phyloP scores from a whole-genome alignment of 2,113 vertebrate genomes.

The Barnardius zonarius region DNA sequence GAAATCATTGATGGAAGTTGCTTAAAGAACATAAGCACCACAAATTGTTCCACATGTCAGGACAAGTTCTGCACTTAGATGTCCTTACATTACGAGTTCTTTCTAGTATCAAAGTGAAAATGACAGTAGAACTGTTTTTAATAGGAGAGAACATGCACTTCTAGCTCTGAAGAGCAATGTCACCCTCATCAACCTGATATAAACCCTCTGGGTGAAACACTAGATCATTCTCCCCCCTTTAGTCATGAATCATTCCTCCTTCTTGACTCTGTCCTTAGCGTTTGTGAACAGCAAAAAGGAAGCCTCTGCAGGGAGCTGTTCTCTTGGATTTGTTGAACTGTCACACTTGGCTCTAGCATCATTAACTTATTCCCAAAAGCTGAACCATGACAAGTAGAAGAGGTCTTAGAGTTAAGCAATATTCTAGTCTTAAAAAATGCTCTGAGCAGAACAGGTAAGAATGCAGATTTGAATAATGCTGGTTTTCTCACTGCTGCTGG shows the following conservation, averaged over 20 bases:
- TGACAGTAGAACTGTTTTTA: not conserved
- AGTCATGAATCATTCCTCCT: not conserved
- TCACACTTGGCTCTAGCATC: not conserved
- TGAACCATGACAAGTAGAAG: not conserved
- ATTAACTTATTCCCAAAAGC: not conserved
- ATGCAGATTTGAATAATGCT: not conserved
- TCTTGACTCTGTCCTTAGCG: not conserved
- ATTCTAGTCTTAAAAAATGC: not conserved
- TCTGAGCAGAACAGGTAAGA: not conserved
- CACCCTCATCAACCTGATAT: not conserved
- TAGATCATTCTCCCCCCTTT: not conserved
- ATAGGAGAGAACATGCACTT: not conserved
- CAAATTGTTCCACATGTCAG: not conserved
- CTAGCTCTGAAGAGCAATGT: not conserved
- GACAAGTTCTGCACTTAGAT: not conserved
- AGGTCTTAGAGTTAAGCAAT: not conserved
- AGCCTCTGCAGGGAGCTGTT: not conserved
- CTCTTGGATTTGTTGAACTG: not conserved
- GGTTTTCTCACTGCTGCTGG: not conserved
- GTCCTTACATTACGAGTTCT: not conserved
- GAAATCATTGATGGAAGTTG: not conserved
- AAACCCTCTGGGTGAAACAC: not conserved
- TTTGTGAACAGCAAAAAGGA: not conserved
- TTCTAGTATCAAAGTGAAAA: not conserved
- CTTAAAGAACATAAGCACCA: not conserved